Evolutionary conservation across 1,140 invertebrate genomes (phyloP).

Genomic region (Papilio aristodemus): DNA sequence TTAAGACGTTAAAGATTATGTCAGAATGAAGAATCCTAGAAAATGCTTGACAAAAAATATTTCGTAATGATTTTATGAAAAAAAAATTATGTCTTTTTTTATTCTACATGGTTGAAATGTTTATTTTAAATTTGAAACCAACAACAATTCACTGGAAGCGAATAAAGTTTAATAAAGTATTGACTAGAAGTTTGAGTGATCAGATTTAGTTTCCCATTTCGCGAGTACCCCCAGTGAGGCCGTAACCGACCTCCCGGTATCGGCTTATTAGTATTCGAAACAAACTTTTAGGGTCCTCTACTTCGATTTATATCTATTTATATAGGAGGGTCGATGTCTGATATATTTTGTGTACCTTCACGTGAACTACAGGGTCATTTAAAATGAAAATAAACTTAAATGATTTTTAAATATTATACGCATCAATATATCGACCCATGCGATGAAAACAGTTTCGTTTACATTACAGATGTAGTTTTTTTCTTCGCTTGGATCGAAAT

Average conservation of each 20-base stretch:
- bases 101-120: not conserved
- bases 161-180: conserved; percentile 12
- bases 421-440: too few species aligned
- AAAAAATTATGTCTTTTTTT: not conserved
- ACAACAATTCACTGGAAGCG: not conserved
- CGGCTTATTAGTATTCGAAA: conserved; percentile 72
- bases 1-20: too few species aligned
- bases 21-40: too few species aligned
- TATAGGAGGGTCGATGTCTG: conserved; percentile 14
- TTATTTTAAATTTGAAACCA: not conserved
- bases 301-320: conserved; percentile 63
- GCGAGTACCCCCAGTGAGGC: conserved; percentile 49
- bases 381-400: too few species aligned
- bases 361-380: too few species aligned
- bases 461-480: too few species aligned
- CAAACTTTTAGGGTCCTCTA: conserved; percentile 65
- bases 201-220: conserved; percentile 40
- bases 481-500: too few species aligned
- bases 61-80: too few species aligned
- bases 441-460: too few species aligned
- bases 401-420: too few species aligned
- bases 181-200: conserved; percentile 35
- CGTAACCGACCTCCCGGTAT: conserved; percentile 46
- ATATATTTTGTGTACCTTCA: not conserved
- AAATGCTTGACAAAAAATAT: too few species aligned